Conservation (phyloP, 2,797 vertebrate species). For the Tamandua tetradactyla region DNA sequence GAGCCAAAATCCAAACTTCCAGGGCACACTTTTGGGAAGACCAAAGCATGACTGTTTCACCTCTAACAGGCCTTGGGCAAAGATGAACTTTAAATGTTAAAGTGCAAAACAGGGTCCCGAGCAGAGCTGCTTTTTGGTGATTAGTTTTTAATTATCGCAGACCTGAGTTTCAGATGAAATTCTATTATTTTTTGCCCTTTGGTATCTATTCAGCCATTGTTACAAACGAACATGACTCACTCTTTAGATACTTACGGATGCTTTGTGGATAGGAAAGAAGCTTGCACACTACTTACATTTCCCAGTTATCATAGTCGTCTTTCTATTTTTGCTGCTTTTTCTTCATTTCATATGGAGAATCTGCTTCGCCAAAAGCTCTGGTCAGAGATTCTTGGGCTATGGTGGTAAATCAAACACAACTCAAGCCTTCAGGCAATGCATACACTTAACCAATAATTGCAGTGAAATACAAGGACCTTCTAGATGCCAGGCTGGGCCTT, state of each 20-base stretch:
- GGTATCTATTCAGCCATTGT: neutral
- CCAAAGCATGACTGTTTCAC: conserved; percentile 59
- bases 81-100: neutral
- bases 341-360: neutral
- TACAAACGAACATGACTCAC: neutral
- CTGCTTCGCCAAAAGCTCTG: neutral
- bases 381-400: neutral
- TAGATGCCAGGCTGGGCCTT: neutral
- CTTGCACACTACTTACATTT: neutral
- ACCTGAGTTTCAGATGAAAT: neutral
- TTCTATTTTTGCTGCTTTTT: neutral
- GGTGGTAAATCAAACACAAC: neutral
- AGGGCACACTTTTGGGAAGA: conserved; percentile 67
- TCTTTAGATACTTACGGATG: neutral
- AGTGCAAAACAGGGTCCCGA: neutral
- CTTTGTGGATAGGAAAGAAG: neutral
- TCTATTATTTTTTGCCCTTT: accelerated
- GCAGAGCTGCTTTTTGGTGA: neutral
- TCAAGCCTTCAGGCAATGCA: neutral
- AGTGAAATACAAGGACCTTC: neutral
- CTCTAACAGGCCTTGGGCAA: neutral
- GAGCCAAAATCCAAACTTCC: conserved; percentile 50
- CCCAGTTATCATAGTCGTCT: accelerated
- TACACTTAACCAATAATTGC: no score
- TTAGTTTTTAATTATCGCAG: neutral